Evolutionary conservation across 1,140 invertebrate species (phyloP).

Genomic region (Glossosoma conforme): DNA sequence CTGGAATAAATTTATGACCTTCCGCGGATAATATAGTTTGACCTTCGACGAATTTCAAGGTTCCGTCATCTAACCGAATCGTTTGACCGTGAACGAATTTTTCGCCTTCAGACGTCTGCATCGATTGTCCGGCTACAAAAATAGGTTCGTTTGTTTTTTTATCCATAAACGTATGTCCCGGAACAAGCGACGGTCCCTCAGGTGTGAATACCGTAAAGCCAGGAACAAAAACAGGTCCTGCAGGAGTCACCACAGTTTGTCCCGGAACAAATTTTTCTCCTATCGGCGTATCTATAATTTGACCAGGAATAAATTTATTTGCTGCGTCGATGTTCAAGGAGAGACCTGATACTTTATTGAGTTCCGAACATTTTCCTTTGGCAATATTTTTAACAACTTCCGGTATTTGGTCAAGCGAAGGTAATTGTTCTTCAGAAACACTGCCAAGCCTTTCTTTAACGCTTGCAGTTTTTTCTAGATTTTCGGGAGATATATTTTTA

Average conservation of each 20-base stretch:
- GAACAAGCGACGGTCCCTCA: slow-evolving; percentile 60
- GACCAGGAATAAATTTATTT: slow-evolving; percentile 62
- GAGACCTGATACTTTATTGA: slow-evolving; percentile 58
- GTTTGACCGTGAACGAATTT: slow-evolving; percentile 64
- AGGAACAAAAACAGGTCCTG: slow-evolving; percentile 63
- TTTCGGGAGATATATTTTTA: slow-evolving; percentile 47
- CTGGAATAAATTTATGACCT: slow-evolving; percentile 63
- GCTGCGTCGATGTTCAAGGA: slow-evolving; percentile 60
- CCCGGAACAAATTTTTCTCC: slow-evolving; percentile 68
- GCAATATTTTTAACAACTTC: slow-evolving; percentile 58
- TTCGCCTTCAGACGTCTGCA: slow-evolving; percentile 56
- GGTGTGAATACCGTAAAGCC: slow-evolving; percentile 66
- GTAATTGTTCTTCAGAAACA: slow-evolving; percentile 50
- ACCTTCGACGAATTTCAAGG: slow-evolving; percentile 57
- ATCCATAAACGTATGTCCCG: slow-evolving; percentile 62
- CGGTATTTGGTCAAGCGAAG: slow-evolving; percentile 58
- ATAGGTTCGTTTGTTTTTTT: slow-evolving; percentile 54
- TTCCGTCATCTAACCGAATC: slow-evolving; percentile 55
- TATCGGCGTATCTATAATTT: slow-evolving; percentile 63
- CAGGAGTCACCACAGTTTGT: slow-evolving; percentile 64
- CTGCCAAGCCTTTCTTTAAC: slow-evolving; percentile 54
- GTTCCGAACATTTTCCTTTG: slow-evolving; percentile 53
- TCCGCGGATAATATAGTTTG: slow-evolving; percentile 61
- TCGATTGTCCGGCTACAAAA: slow-evolving; percentile 63
- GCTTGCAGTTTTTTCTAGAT: slow-evolving; percentile 53